Evolutionary conservation across 2,888 invertebrate genomes (phyloP), one percentile per base, ranked within the genome.

Genomic region (Formica aserva): DNA sequence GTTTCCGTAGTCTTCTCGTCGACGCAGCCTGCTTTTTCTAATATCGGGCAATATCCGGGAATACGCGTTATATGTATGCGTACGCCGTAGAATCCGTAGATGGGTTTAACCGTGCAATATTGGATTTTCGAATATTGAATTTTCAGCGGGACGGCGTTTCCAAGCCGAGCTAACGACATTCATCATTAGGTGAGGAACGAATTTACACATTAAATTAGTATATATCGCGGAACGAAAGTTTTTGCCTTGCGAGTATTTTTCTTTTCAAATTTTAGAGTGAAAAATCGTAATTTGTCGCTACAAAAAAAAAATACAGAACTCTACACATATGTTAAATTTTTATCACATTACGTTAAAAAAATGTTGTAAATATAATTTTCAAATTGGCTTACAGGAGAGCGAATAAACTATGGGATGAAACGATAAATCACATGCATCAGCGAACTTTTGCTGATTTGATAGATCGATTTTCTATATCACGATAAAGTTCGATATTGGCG

Each of bases 91-190:
- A 77, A 41, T 57, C 57, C 15, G 45, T 22, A 22, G 66, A 78
- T 32, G 9, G 69, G 41, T 71, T 71, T 78, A 71, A 60, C 32
- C 38, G 32, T 57, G 32, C 55, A 78, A 78, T 78, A 78, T 78
- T 57, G 71, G 71, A 78, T 78, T 69, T 78, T 78, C 69, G 32
- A 69, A 78, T 78, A 78, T 78, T 69, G 69, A 22, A 78, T 78
- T 60, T 69, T 45, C 22, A 26, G 29, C 38, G 77, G 15, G 32
- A 78, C 55, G 38, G 6, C 52, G 66, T 65, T 18, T 13, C 5
- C 22, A 15, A 13, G 22, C 11, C 32, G 32, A 32, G 63, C 22
- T 63, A 48, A 65, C 32, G 32, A 22, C 26, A 55, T 77, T 38
- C 52, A 26, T 77, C 38, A 48, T 55, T 26, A 38, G 41, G 3